phyloP scores from a whole-genome alignment of 2,797 vertebrate species.

The Ptychobarbus kaznakovi region DNA sequence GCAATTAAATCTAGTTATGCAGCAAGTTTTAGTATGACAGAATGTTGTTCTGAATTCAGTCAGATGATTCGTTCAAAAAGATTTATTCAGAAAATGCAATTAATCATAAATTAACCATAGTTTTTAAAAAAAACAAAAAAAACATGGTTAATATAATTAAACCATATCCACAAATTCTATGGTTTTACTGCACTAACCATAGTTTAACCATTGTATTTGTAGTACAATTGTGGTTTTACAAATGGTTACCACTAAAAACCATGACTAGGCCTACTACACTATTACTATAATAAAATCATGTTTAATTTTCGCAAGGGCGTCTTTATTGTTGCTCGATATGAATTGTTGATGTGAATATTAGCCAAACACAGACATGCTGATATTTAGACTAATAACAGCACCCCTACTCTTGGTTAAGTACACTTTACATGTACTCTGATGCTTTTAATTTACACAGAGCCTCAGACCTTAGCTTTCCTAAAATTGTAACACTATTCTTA shows the following conservation, averaged over 20 bases:
- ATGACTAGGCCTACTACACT: background rate
- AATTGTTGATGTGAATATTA: background rate
- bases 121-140: too few species aligned
- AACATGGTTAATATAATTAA: too few species aligned
- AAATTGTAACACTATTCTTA: background rate
- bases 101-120: too few species aligned
- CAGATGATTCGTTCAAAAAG: background rate
- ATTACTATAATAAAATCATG: background rate
- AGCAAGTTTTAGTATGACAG: too few species aligned
- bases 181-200: too few species aligned
- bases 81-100: background rate
- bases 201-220: too few species aligned
- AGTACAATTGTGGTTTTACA: too few species aligned
- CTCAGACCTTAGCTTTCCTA: background rate
- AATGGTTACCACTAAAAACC: too few species aligned
- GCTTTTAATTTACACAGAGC: background rate
- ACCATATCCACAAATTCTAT: too few species aligned
- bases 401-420: background rate
- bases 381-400: background rate
- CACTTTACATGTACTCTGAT: background rate
- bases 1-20: too few species aligned
- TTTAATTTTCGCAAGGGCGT: too few species aligned
- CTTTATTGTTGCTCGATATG: too few species aligned
- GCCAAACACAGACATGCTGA: background rate
- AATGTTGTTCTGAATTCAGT: background rate